Base-by-base conservation (phyloP, 1,140 invertebrate species). In the Platorchestia sp. region DNA sequence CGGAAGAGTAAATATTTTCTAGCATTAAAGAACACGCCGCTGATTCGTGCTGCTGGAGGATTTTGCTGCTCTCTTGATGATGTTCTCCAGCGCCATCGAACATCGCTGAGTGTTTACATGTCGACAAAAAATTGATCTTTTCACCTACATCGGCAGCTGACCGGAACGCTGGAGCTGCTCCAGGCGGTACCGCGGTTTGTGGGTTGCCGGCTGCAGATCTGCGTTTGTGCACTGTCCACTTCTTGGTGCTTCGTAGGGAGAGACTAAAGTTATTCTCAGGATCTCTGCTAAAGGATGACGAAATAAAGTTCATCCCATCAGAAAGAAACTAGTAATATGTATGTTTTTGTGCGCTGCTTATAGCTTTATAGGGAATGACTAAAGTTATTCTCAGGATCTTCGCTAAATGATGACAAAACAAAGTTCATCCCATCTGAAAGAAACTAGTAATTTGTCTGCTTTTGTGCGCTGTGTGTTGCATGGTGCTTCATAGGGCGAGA, bases 141-240 rank as follows among this genome's bases (percentile, higher is more conserved):
- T 89, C 87, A 89, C 87, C 87, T 41, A 89, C 87, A 89, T 89
- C 87, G 87, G 87, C 87, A 89, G 87, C 87, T 89, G 87, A 89
- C 87, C 87, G 87, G 87, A 89, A 89, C 87, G 87, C 87, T 43
- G 10, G 59, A 75, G 27, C 27, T 75, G 59, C 59, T 75, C 27
- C 59, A 36, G 59, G 59, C 59, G 59, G 14, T 75, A 27, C 1
- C 14, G 14, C 14, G 27, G 14, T 22, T 22, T 36, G 0, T 22
- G 10, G 43, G 87, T 41, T 44, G 36, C 7, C 41, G 87, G 87
- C 7, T 44, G 7, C 7, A 10, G 7, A 16, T 22, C n/a, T 89
- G 87, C n/a, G 41, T 27, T 42, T 89, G n/a, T 89, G 1, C 87
- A 44, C 36, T 41, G n/a, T 42, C 53, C 14, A 16, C 36, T 75